Base-by-base conservation (phyloP, 2,888 invertebrate species). In the Dioctria rufipes region DNA sequence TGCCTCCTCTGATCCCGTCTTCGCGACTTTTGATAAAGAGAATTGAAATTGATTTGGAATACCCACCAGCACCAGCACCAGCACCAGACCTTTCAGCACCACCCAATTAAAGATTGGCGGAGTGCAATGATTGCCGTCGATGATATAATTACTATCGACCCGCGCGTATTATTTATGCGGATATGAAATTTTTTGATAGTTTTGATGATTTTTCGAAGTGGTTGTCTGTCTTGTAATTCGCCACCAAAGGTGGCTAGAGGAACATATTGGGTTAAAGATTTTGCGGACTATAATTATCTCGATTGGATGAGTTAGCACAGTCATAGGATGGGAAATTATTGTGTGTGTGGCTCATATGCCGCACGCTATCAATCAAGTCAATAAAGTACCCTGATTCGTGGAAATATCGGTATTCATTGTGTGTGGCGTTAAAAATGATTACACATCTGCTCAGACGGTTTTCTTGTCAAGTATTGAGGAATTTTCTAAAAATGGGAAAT, bases 91-190 rank as follows among this genome's bases (percentile, higher is more conserved):
- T 51, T 51, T 71, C 54, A 51, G 25, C 71, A 51, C 51, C 54
- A 51, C 40, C 51, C 46, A n/a, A 25, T 25, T 25, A 25, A 71
- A 39, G 8, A 39, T 37, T 4, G 69, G 37, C 69, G 4, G 51
- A 71, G 37, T 54, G 54, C 40, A 54, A 71, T 71, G 2, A 25
- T 25, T 25, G 25, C 25, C 71, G 46, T 49, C 54, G 39, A 13
- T 13, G 1, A 51, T 25, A 25, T 71, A 71, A 71, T 71, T 51
- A 46, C 71, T 51, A 71, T 51, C 51, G 54, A 54, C 49, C 54
- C 8, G 46, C 49, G 46, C 39, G 39, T 71, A 71, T 71, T 51
- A 71, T 71, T 71, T 71, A 54, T 51, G 25, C 39, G 71, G 25
- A 25, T 25, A 71, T 40, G 51, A 51, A 46, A 51, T 46, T 11